phyloP scores from a whole-genome alignment of 2,888 invertebrate species.

The Nycteola revayana region DNA sequence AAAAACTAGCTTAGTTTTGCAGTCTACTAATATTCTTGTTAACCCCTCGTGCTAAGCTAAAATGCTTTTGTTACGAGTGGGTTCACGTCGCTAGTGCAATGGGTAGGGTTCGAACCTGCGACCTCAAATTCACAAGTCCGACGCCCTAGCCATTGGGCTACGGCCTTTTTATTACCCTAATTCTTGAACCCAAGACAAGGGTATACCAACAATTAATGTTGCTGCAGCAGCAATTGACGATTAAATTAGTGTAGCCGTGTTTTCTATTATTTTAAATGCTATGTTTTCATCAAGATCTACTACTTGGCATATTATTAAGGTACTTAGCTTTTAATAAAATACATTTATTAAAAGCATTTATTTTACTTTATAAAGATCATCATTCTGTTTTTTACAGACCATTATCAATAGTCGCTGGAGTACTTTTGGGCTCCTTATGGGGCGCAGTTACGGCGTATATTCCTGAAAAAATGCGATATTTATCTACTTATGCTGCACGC shows the following conservation, averaged over 20 bases:
- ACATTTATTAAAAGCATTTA: neutral
- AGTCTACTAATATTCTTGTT: no score
- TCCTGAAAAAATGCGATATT: constrained; percentile 88
- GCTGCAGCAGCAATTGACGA: constrained; percentile 95
- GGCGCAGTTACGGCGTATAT: constrained; percentile 86
- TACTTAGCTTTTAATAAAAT: constrained; percentile 19
- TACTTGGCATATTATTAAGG: constrained; percentile 85
- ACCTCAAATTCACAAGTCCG: no score
- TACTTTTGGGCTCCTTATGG: constrained; percentile 87
- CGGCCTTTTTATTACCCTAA: no score
- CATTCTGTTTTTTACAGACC: constrained; percentile 83
- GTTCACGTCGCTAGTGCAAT: no score
- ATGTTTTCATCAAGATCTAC: constrained; percentile 87
- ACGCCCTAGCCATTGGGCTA: no score
- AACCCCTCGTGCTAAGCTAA: no score
- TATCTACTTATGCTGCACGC: no score
- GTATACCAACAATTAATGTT: constrained; percentile 93
- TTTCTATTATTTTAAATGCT: constrained; percentile 90
- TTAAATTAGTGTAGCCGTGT: constrained; percentile 93
- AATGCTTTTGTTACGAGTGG: no score
- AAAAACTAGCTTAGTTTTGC: no score
- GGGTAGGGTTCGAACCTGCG: no score
- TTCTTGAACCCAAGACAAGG: constrained; percentile 92
- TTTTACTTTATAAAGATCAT: no score
- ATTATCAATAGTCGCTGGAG: constrained; percentile 86